Conservation (phyloP, 2,888 invertebrate genomes). For the Strigamia crassipes region DNA sequence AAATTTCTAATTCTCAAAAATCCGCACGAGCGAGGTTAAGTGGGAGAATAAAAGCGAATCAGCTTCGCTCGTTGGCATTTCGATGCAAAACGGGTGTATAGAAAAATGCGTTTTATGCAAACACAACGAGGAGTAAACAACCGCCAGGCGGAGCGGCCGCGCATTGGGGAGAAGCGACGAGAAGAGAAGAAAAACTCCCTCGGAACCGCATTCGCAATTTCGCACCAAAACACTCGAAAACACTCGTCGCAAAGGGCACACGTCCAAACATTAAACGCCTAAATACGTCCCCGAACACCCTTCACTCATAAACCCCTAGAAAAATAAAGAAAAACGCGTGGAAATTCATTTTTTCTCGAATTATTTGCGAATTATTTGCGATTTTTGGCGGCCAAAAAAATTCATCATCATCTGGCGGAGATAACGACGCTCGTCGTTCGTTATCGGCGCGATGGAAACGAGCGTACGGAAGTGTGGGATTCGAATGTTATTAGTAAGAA, state of each 20-base stretch:
- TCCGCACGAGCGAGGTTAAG: background rate
- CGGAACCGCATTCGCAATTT: background rate
- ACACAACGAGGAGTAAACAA: background rate
- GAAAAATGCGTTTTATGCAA: background rate
- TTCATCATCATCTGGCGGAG: background rate
- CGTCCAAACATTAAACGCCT: background rate
- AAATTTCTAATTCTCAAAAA: background rate
- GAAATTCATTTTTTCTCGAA: background rate
- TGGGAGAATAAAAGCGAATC: too few relatives aligned
- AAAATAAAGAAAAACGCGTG: background rate
- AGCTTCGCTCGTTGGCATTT: constrained; percentile 14
- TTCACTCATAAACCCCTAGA: background rate
- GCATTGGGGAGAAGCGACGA: background rate
- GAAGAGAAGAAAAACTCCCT: background rate
- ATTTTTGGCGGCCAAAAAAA: background rate
- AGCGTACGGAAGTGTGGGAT: background rate
- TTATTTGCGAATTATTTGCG: too few relatives aligned
- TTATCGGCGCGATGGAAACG: too few relatives aligned
- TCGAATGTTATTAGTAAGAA: background rate
- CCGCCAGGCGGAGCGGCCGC: background rate
- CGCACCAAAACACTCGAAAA: background rate
- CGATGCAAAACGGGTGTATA: background rate
- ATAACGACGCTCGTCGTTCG: background rate
- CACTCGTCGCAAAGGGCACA: background rate
- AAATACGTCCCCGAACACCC: background rate